Base-by-base conservation (phyloP, 2,797 vertebrate species). In the Silurus aristotelis region DNA sequence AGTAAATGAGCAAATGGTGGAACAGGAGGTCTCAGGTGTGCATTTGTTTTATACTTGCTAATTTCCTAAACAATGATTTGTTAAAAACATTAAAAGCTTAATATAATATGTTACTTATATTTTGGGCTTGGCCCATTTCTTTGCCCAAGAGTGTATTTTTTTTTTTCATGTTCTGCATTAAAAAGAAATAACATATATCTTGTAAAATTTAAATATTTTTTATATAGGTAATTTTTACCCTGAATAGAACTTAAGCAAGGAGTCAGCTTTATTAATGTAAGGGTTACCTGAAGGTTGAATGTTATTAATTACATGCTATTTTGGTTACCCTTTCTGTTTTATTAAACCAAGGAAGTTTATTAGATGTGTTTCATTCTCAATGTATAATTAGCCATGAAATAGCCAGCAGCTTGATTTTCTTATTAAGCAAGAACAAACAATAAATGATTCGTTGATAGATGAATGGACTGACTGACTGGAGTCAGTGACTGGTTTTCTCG, bases 211-310 rank as follows among this genome's bases (percentile, higher is more conserved):
- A 9, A 56, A 31, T 56, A 19, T 76, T 56, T 63, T 79, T n/a
- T 8, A 79, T 43, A 46, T 63, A 79, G 58, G 38, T n/a, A 9
- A 43, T 63, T 63, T 63, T 79, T 63, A 14, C 22, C 12, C 6
- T 63, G 20, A 60, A 78, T 31, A 43, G 31, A 79, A 13, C 58
- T n/a, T 63, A 43, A 63, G 20, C 76, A 78, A 4, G 4, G 52
- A 58, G 55, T 27, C 55, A 76, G 76, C 58, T 79, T 63, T 79
- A 79, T 79, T 63, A 79, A 79, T 79, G 19, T 63, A 61, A 79
- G 58, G 58, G 58, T 63, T 63, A 63, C 20, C n/a, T 79, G 10
- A 61, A 63, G 58, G 76, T 43, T 79, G 58, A 63, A 20, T 2
- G 1, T 61, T 79, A 79, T 79, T 79, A 63, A 79, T 79, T 79